Evolutionary conservation across 1,140 invertebrate species (phyloP).

Genomic region (Eumeta japonica): DNA sequence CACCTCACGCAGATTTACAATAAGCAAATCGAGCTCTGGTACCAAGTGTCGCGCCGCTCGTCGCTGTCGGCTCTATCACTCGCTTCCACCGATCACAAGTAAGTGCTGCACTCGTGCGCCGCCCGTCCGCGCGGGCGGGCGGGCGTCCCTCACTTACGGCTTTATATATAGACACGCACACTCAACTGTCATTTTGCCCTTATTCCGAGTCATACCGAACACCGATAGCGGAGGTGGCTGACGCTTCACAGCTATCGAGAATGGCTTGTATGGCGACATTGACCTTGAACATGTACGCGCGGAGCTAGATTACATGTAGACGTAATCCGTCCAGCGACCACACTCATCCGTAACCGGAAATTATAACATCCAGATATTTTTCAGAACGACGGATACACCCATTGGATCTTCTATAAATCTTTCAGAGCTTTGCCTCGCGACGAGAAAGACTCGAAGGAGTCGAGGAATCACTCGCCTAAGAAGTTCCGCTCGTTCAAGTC

Average conservation of each 20-base stretch:
- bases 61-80: constrained; percentile 85
- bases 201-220: too few species aligned
- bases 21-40: constrained; percentile 82
- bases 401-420: too few species aligned
- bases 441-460: constrained; percentile 83
- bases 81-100: constrained; percentile 80
- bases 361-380: too few species aligned
- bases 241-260: background rate
- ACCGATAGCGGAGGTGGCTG: background rate
- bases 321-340: too few species aligned
- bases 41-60: constrained; percentile 83
- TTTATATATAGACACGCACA: too few species aligned
- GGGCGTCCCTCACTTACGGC: too few species aligned
- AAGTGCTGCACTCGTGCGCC: constrained; percentile 45
- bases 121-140: too few species aligned
- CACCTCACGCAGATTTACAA: constrained; percentile 74
- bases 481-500: constrained; percentile 59
- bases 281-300: background rate
- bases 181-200: too few species aligned
- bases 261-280: background rate
- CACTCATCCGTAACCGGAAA: too few species aligned
- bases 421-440: constrained; percentile 76
- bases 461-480: constrained; percentile 66
- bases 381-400: too few species aligned
- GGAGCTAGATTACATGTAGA: too few species aligned